phyloP scores from a whole-genome alignment of 2,113 vertebrate species.

The Callionymus lyra region DNA sequence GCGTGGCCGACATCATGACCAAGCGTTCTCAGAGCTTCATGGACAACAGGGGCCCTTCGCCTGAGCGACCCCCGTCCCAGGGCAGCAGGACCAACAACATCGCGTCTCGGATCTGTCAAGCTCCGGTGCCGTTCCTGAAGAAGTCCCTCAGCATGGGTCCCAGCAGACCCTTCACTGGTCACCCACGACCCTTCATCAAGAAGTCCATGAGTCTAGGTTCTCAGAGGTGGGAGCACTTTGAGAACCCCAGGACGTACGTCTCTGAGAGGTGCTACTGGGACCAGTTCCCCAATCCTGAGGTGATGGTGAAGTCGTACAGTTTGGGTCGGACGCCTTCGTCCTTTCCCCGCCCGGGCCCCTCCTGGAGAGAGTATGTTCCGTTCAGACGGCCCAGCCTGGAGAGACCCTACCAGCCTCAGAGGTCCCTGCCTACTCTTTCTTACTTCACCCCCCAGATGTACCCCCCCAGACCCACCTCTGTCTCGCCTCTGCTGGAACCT shows the following conservation, averaged over 20 bases:
- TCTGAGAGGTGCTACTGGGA: slow-evolving; percentile 65
- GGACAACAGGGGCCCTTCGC: slow-evolving; percentile 29
- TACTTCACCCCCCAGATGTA: slow-evolving; percentile 49
- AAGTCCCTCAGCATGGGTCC: slow-evolving; percentile 66
- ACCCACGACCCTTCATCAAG: slow-evolving; percentile 56
- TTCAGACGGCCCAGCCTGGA: slow-evolving; percentile 52
- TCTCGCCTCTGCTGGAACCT: slow-evolving; percentile 40
- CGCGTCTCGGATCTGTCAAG: slow-evolving; percentile 58
- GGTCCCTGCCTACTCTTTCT: slow-evolving; percentile 44
- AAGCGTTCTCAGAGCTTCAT: slow-evolving; percentile 36
- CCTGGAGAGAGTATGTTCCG: slow-evolving; percentile 49
- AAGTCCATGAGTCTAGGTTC: slow-evolving; percentile 69
- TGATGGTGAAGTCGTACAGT: slow-evolving; percentile 59
- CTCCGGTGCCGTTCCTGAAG: slow-evolving; percentile 61
- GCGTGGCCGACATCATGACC: slow-evolving; percentile 46
- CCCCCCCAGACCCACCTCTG: slow-evolving; percentile 38
- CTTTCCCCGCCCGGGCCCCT: slow-evolving; percentile 45
- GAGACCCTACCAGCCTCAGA: slow-evolving; percentile 38
- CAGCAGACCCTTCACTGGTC: slow-evolving; percentile 52
- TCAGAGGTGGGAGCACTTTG: slow-evolving; percentile 64
- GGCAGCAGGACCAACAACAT: slow-evolving; percentile 56
- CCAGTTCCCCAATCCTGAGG: slow-evolving; percentile 49
- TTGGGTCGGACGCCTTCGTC: slow-evolving; percentile 45
- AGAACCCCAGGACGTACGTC: slow-evolving; percentile 56
- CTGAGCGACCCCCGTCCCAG: slow-evolving; percentile 48